Evolutionary conservation across 2,797 vertebrate genomes (phyloP).

Genomic region (Microchirus variegatus): DNA sequence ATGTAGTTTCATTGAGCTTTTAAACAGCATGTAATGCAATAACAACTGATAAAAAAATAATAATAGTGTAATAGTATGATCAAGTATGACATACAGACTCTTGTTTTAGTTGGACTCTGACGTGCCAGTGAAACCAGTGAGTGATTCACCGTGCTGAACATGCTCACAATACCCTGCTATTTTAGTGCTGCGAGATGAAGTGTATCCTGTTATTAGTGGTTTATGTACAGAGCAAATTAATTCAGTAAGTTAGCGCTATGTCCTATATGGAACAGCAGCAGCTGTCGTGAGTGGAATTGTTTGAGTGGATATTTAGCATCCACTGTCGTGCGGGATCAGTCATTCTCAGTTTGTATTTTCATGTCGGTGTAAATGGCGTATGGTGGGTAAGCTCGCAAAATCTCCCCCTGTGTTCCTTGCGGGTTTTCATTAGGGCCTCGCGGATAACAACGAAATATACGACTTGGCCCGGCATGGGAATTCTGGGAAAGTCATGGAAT

Average conservation of each 20-base stretch:
- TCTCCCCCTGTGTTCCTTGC: constrained; percentile 56
- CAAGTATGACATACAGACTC: constrained; percentile 31
- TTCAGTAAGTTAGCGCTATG: constrained; percentile 46
- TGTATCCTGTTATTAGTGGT: constrained; percentile 60
- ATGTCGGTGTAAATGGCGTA: constrained; percentile 39
- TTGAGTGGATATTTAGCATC: constrained; percentile 28
- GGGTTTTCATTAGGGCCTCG: constrained; percentile 73
- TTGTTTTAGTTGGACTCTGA: constrained; percentile 45
- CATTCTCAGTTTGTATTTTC: constrained; percentile 32
- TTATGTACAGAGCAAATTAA: constrained; percentile 37
- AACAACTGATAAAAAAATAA: constrained; percentile 37
- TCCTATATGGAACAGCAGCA: constrained; percentile 16
- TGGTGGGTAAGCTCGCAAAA: constrained; percentile 43
- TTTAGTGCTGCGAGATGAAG: constrained; percentile 39
- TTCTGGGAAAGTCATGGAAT: constrained; percentile 82
- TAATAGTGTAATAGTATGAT: constrained; percentile 29
- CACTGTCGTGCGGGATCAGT: constrained; percentile 15
- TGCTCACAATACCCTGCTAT: constrained; percentile 36
- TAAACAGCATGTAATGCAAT: constrained; percentile 39
- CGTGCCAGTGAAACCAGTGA: constrained; percentile 8
- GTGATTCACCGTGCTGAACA: constrained; percentile 54
- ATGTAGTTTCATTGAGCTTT: constrained; percentile 39
- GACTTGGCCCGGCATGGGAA: constrained; percentile 74
- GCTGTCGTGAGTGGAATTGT: constrained; percentile 29
- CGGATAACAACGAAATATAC: constrained; percentile 79